Evolutionary conservation across 1,140 invertebrate species (phyloP).

Genomic region (Lepeophtheirus salmonis): DNA sequence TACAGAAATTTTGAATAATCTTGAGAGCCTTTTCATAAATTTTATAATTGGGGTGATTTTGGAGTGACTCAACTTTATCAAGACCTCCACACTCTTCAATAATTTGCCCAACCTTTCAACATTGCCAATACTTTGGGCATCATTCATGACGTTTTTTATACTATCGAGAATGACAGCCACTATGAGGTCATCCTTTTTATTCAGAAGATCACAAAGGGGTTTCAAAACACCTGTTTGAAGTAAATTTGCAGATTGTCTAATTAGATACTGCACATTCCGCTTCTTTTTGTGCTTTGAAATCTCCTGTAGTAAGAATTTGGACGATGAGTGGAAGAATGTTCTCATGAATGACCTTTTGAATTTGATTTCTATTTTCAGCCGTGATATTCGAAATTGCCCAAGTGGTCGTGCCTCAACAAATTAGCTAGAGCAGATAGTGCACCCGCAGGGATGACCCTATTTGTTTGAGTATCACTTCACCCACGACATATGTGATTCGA

Average conservation of each 20-base stretch:
- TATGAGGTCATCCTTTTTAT: constrained; percentile 36
- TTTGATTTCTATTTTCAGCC: constrained; percentile 51
- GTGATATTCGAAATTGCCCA: constrained; percentile 66
- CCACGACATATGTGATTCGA: constrained; percentile 67
- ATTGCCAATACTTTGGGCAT: constrained; percentile 21
- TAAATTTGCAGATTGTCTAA: constrained; percentile 44
- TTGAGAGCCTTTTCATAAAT: constrained; percentile 61
- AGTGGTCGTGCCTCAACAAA: constrained; percentile 53
- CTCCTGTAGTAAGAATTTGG: constrained; percentile 27
- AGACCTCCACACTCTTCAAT: constrained; percentile 45
- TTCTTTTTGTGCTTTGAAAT: constrained; percentile 56
- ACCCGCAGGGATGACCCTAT: constrained; percentile 60
- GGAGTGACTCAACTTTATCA: constrained; percentile 51
- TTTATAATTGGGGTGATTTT: constrained; percentile 50
- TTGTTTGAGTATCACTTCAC: constrained; percentile 56
- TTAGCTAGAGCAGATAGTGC: constrained; percentile 47
- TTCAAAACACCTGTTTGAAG: constrained; percentile 35
- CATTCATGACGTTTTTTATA: constrained; percentile 38
- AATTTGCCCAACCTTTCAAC: constrained; percentile 22
- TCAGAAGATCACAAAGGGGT: constrained; percentile 35
- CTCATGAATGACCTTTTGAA: constrained; percentile 50
- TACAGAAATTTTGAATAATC: constrained; percentile 67
- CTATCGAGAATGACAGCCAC: constrained; percentile 42
- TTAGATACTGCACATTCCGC: constrained; percentile 63
- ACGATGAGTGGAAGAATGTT: constrained; percentile 46